Base-by-base conservation (phyloP, 2,113 vertebrate species). In the Atherinomorus stipes region DNA sequence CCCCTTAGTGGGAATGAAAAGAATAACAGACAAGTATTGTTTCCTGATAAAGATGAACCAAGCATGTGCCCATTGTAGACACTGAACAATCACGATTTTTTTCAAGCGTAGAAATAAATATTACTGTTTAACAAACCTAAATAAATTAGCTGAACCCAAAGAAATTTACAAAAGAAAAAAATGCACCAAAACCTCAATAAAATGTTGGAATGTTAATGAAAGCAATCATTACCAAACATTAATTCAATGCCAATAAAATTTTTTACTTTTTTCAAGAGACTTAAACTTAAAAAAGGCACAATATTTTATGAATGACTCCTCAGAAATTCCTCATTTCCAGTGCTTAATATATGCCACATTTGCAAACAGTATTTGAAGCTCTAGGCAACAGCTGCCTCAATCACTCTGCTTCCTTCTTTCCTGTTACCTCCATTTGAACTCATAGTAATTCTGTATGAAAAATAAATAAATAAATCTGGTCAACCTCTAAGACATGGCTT, bases 341-440 rank as follows among this genome's bases (percentile, higher is more conserved):
- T 28, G 47, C 11, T 12, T 52, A 18, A 84, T 82, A 34, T 11
- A 12, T 57, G 59, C 45, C 52, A 45, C 67, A 56, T 70, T 71
- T 57, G 25, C 13, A 71, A 56, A 51, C 37, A 37, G 38, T 7
- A 71, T 81, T 59, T 71, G n/a, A 73, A 79, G 72, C 63, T 77
- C 56, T 1, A 61, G 63, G 82, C 61, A 74, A 75, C 52, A 70
- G 21, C 49, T 22, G 54, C 60, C 58, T 62, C 40, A 15, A 4
- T 74, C 61, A 38, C 60, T 58, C 52, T 50, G 66, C 25, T 49
- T 47, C 59, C 62, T 62, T 7, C 52, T 28, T 44, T 11, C 37
- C 19, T 19, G 16, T 71, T 68, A 78, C 74, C 81, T 76, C 61
- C 58, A 13, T 57, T 45, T 90, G 71, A 84, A 81, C 81, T 76